phyloP scores from a whole-genome alignment of 2,888 invertebrate species.

The Perizoma flavofasciatum region DNA sequence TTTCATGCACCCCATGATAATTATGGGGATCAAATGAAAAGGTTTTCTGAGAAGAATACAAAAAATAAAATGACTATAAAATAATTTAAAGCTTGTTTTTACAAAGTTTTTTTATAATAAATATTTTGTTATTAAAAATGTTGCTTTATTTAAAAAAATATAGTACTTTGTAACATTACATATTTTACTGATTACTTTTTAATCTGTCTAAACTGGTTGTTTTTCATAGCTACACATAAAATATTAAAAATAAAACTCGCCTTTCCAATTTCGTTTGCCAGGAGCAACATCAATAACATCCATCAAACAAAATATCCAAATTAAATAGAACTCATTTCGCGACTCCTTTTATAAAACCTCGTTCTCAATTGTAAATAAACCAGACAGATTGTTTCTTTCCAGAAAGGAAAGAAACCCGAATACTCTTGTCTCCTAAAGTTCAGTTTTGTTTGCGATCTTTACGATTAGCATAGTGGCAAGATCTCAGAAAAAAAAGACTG shows the following conservation, averaged over 20 bases:
- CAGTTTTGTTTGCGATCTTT: slow-evolving; percentile 1
- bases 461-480: background rate
- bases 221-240: slow-evolving; percentile 14
- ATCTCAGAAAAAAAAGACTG: background rate
- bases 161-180: no score
- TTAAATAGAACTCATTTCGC: slow-evolving; percentile 72
- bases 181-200: no score
- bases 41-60: no score
- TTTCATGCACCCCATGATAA: no score
- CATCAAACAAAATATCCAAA: slow-evolving; percentile 52
- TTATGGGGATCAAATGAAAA: no score
- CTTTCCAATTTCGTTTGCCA: slow-evolving; percentile 42
- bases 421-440: background rate
- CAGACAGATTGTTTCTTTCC: slow-evolving; percentile 43
- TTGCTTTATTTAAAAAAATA: no score
- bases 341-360: slow-evolving; percentile 66
- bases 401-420: slow-evolving; percentile 36
- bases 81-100: no score
- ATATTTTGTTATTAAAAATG: no score
- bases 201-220: no score
- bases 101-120: no score
- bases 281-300: slow-evolving; percentile 50
- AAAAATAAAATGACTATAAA: no score
- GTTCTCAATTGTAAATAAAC: slow-evolving; percentile 67
- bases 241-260: slow-evolving; percentile 35